Base-by-base conservation (phyloP, 2,113 vertebrate genomes). In the Hoplias malabaricus region DNA sequence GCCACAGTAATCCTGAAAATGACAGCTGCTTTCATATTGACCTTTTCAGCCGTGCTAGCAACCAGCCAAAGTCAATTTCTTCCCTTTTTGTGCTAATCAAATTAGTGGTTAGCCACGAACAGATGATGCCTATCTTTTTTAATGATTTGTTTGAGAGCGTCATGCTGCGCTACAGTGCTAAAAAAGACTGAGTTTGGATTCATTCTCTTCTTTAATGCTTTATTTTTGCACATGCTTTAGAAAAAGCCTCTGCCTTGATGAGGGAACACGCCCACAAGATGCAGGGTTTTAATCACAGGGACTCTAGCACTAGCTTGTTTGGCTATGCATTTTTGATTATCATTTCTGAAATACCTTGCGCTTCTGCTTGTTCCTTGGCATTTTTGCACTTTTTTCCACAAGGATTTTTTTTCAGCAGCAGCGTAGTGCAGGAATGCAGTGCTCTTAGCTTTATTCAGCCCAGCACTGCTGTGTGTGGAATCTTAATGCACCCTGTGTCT, bases 401-500 rank as follows among this genome's bases (percentile, higher is more conserved):
- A 82, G 80, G 83, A 10, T 78, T n/a, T n/a, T n/a, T n/a, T n/a
- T 69, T 79, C 85, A 48, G 84, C 77, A 84, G 76, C 81, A 83
- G 79, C 82, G 84, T 83, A 84, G 83, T 38, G 79, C 84, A 85
- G 83, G 81, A 86, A 73, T 85, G 86, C 86, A 79, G 87, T 78
- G 84, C 84, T 89, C 84, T 90, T 83, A 84, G 84, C 82, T 77
- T 85, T 83, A 85, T 85, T 89, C 84, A 90, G 84, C 87, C 87
- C 84, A 83, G 84, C 73, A 78, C 83, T 7, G 77, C 29, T 4
- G 69, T 70, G 69, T 78, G 69, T 82, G 80, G 90, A 91, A 92
- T 91, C 84, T 86, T 90, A 92, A 92, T 82, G 75, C 11, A 12
- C 68, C 54, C 25, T 36, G 34, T 57, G 57, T 72, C 67, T 69